Percentiles rank a stretch among this genome's conserved stretches.
These are phyloP conservation scores for Sander vitreus DNA, from an alignment of 2,113 vertebrate species.

Conservation along the genomic window DNA sequence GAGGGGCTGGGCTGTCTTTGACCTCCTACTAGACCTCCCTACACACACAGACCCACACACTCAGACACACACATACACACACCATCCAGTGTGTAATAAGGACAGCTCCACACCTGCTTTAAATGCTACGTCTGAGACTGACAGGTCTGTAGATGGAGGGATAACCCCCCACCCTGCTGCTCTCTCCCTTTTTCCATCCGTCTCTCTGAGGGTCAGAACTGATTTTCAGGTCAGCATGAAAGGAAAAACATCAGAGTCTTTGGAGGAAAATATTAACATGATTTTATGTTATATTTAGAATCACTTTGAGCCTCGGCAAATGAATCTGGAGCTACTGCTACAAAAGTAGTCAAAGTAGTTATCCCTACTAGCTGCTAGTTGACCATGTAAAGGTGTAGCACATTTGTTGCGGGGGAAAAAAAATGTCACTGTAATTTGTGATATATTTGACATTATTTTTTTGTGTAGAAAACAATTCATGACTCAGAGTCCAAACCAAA, in stretches of 20 bases:
- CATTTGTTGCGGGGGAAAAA: no score
- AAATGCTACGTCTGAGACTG: conserved; percentile 80
- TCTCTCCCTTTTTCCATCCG: conserved; percentile 27
- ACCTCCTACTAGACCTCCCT: conserved; percentile 56
- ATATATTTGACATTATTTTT: no score
- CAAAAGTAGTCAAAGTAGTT: no score
- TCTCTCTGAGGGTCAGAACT: conserved; percentile 28
- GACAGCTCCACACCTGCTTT: conserved; percentile 80
- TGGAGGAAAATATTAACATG: not conserved
- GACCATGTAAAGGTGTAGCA: no score
- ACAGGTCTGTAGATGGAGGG: conserved; percentile 73
- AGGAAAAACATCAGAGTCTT: not conserved
- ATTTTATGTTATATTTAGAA: not conserved
- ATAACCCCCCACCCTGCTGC: conserved; percentile 74
- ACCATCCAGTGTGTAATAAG: conserved; percentile 49
- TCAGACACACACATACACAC: conserved; percentile 37
- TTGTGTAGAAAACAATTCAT: not conserved
- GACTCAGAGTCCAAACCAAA: not conserved
- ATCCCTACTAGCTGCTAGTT: no score
- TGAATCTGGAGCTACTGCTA: no score
- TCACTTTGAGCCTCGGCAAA: no score
- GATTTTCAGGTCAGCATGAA: conserved; percentile 9
- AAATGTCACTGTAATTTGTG: no score
- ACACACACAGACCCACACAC: conserved; percentile 39
- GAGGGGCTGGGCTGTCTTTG: conserved; percentile 78